Conservation (phyloP, 2,888 invertebrate genomes). For the Drosophila emarginata region DNA sequence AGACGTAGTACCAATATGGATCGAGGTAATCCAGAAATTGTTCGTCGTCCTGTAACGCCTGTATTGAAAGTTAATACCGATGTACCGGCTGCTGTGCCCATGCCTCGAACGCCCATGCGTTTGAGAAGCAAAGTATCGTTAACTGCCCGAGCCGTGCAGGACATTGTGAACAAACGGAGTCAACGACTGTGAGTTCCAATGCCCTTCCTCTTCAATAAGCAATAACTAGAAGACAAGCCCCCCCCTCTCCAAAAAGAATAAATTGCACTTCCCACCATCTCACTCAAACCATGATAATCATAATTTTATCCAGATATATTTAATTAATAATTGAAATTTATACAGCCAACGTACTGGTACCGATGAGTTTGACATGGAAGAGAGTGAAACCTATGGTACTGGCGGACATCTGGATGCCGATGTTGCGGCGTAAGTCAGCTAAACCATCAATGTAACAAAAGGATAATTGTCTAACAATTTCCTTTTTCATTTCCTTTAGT, state of each 20-base stretch:
- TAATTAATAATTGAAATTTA: not conserved
- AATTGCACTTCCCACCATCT: conserved; percentile 23
- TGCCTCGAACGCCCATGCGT: conserved; percentile 78
- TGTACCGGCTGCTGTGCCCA: conserved; percentile 71
- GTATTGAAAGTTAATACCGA: conserved; percentile 69
- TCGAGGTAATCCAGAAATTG: conserved; percentile 63
- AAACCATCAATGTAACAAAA: not conserved
- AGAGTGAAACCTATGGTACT: conserved; percentile 74
- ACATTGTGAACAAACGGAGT: conserved; percentile 70
- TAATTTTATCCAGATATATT: not conserved
- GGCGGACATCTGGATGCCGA: conserved; percentile 63
- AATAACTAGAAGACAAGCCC: not conserved
- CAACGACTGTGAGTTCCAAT: conserved; percentile 66
- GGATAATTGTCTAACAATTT: not conserved
- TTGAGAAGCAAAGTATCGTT: conserved; percentile 73
- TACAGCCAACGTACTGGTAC: conserved; percentile 73
- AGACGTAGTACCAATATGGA: conserved; percentile 67
- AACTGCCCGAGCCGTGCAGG: conserved; percentile 76
- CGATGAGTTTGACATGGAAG: conserved; percentile 77
- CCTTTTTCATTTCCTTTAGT: conserved; percentile 49
- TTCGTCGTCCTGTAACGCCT: conserved; percentile 75
- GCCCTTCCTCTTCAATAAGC: not conserved
- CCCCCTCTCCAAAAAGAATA: too few relatives aligned
- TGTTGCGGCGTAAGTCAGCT: conserved; percentile 73
- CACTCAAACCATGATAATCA: not conserved